Percentiles rank a stretch among this genome's conserved stretches.
phyloP scores from a whole-genome alignment of 2,797 vertebrate species.

The Pachyuromys duprasi region DNA sequence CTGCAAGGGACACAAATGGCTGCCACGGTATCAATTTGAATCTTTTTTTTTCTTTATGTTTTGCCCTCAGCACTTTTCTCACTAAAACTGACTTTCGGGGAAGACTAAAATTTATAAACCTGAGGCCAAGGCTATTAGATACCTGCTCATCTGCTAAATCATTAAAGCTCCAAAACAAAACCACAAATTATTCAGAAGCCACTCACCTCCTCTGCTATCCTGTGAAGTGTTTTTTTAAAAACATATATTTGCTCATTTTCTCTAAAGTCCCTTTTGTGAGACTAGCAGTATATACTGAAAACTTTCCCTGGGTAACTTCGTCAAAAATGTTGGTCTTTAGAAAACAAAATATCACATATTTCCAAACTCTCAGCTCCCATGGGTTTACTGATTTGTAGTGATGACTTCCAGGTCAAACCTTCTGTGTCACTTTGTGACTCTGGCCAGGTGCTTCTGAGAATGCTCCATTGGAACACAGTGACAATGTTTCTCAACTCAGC shows the following conservation, averaged over 20 bases:
- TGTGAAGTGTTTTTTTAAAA: not conserved
- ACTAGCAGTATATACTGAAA: not conserved
- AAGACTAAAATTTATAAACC: slow-evolving; percentile 44
- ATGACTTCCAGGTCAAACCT: not conserved
- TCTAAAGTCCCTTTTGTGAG: not conserved
- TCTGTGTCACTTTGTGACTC: not conserved
- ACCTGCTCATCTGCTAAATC: slow-evolving; percentile 21
- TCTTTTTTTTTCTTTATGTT: slow-evolving; percentile 35
- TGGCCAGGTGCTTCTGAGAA: not conserved
- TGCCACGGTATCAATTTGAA: slow-evolving; percentile 36
- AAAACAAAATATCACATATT: slow-evolving; percentile 33
- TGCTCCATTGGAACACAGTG: not conserved
- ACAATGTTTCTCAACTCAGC: not conserved
- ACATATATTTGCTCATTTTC: not conserved
- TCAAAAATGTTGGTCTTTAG: not conserved
- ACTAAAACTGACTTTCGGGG: slow-evolving; percentile 20
- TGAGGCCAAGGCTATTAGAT: not conserved
- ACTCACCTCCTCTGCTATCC: not conserved
- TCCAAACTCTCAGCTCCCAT: not conserved
- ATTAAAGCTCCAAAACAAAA: slow-evolving; percentile 50
- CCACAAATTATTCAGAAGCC: slow-evolving; percentile 12
- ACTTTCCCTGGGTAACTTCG: not conserved
- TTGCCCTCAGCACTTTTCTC: not conserved
- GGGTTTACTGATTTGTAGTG: not conserved
- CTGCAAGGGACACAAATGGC: slow-evolving; percentile 23